Base-by-base conservation (phyloP, 1,140 invertebrate species). In the Pinna nobilis region DNA sequence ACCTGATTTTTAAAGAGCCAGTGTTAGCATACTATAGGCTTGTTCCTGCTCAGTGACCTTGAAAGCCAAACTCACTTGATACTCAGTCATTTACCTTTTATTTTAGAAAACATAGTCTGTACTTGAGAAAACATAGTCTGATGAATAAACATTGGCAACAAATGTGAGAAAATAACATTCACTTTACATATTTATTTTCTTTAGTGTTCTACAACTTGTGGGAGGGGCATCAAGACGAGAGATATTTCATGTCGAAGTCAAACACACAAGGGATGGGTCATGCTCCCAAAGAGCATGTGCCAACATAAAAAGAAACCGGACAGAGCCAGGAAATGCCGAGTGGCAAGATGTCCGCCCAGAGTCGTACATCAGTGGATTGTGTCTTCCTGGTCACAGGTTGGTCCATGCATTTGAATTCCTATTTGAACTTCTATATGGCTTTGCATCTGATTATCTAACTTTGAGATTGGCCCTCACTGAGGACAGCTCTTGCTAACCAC, bases 121-220 rank as follows among this genome's bases (percentile, higher is more conserved):
- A n/a, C n/a, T n/a, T n/a, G n/a, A n/a, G n/a, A n/a, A n/a, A n/a
- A n/a, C n/a, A n/a, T n/a, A n/a, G n/a, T n/a, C n/a, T n/a, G n/a
- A n/a, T n/a, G n/a, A n/a, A n/a, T n/a, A n/a, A n/a, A n/a, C n/a
- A n/a, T n/a, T n/a, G n/a, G n/a, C 44, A 15, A 18, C 3, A 18
- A 47, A 20, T 47, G 20, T 47, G 20, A 15, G 15, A 47, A 7
- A 1, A 47, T 47, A 20, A 18, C 20, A 47, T 9, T 3, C 25
- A 63, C 15, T 6, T 35, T 18, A 18, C 13, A 20, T 1, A 41
- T 66, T 5, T 23, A 13, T 32, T 50, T 41, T 71, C 55, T 67
- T 15, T 53, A 82, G 81, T 82, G 81, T 64, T 79, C 81, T 53
- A 53, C 35, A 20, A 78, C 74, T 13, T 82, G 81, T 71, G 79